phyloP scores from a whole-genome alignment of 2,888 invertebrate genomes.

The Drosophila paucipuncta region DNA sequence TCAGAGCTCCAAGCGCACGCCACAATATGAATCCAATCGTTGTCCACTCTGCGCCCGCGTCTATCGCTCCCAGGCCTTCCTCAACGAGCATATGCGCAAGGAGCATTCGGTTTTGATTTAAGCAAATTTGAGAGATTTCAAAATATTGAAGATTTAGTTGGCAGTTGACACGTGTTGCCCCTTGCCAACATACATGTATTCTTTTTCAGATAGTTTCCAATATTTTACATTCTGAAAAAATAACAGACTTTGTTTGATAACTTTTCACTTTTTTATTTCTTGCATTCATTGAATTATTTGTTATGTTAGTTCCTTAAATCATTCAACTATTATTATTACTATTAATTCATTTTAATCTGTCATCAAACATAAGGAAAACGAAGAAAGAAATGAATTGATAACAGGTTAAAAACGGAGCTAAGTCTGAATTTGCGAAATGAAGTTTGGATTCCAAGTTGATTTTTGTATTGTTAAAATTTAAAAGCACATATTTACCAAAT shows the following conservation, averaged over 20 bases:
- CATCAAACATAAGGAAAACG: not conserved
- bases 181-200: not conserved
- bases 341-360: not conserved
- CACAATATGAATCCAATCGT: slow-evolving; percentile 82
- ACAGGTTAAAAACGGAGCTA: slow-evolving; percentile 33
- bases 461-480: slow-evolving; percentile 34
- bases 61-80: slow-evolving; percentile 84
- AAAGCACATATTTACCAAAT: slow-evolving; percentile 61
- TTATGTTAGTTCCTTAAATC: not conserved
- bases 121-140: slow-evolving; percentile 10
- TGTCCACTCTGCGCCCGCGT: slow-evolving; percentile 85
- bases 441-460: slow-evolving; percentile 56
- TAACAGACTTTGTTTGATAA: not conserved
- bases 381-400: not conserved
- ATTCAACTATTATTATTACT: not conserved
- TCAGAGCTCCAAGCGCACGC: slow-evolving; percentile 74
- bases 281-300: not conserved
- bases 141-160: slow-evolving; percentile 2
- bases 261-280: not conserved
- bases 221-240: no score
- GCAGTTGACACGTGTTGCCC: not conserved
- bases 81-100: slow-evolving; percentile 85
- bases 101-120: slow-evolving; percentile 85
- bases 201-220: not conserved
- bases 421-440: slow-evolving; percentile 47